These are phyloP conservation scores for Genyomyrus donnyi DNA, from an alignment of 2,113 vertebrate species.

Conservation along the genomic window DNA sequence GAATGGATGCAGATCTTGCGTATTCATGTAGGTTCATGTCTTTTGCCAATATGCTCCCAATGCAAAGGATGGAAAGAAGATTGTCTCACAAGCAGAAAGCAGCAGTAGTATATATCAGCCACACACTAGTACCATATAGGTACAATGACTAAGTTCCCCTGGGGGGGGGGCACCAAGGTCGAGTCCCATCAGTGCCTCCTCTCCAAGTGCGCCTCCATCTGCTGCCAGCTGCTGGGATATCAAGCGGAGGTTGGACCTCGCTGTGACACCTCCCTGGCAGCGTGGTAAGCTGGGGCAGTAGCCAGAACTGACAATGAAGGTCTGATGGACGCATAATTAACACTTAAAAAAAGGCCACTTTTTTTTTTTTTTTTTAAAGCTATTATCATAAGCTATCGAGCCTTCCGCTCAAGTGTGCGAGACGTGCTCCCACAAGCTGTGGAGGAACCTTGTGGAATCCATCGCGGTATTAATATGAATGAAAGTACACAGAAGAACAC, in stretches of 20 bases:
- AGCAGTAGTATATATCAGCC: neutral
- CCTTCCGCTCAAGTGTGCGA: neutral
- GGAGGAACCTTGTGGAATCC: neutral
- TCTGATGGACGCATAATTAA: constrained; percentile 31
- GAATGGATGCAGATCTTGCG: neutral
- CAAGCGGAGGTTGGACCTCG: constrained; percentile 33
- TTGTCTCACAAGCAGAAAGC: neutral
- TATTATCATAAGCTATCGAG: neutral
- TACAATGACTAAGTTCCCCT: neutral
- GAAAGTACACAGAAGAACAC: neutral
- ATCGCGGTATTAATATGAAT: neutral
- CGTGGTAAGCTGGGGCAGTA: constrained; percentile 23
- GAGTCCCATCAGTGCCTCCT: constrained; percentile 37
- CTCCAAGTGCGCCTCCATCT: constrained; percentile 40
- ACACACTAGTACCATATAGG: neutral
- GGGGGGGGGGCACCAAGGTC: constrained; percentile 37
- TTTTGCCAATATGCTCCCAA: neutral
- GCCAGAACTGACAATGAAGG: constrained; percentile 18
- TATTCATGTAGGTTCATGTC: neutral
- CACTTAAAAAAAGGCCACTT: neutral
- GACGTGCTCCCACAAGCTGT: neutral
- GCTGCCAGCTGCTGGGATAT: constrained; percentile 45
- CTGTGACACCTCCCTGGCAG: constrained; percentile 28
- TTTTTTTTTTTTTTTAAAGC: neutral
- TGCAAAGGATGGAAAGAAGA: constrained; percentile 30